phyloP scores from a whole-genome alignment of 1,140 invertebrate genomes.

The Drosophila pandora region DNA sequence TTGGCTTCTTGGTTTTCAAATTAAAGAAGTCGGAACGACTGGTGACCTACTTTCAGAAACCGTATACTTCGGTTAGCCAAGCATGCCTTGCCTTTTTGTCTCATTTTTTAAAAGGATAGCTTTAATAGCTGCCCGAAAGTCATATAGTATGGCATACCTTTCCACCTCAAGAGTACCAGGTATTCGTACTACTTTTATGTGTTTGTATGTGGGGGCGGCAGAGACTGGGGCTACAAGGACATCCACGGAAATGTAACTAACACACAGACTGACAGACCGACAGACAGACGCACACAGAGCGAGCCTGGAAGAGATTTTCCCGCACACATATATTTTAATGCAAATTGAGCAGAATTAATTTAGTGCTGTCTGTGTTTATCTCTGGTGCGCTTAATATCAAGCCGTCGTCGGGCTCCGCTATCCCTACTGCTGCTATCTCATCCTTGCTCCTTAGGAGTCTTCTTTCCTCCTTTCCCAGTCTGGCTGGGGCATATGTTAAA shows the following conservation, averaged over 20 bases:
- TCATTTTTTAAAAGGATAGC: background rate
- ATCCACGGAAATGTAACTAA: conserved; percentile 69
- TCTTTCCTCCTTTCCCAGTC: conserved; percentile 12
- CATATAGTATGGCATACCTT: background rate
- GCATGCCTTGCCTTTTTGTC: background rate
- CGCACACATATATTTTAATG: conserved; percentile 74
- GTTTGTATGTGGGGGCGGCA: background rate
- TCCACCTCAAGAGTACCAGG: background rate
- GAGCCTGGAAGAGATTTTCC: conserved; percentile 12
- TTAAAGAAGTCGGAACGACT: conserved; percentile 34
- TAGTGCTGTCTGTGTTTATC: conserved; percentile 79
- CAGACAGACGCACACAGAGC: conserved; percentile 18
- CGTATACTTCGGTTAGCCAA: background rate
- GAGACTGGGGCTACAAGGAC: conserved; percentile 7
- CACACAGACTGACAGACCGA: conserved; percentile 27
- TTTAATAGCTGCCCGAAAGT: background rate
- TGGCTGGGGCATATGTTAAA: conserved; percentile 70
- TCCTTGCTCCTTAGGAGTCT: conserved; percentile 5
- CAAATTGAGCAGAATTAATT: conserved; percentile 83
- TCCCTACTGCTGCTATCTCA: conserved; percentile 1
- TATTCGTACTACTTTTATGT: background rate
- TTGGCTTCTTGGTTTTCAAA: conserved; percentile 57
- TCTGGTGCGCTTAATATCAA: conserved; percentile 76
- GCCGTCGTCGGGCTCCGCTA: conserved; percentile 55
- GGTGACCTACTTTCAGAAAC: background rate